These are phyloP conservation scores for Halichoeres trimaculatus DNA, from an alignment of 2,113 vertebrate genomes.

Conservation along the genomic window DNA sequence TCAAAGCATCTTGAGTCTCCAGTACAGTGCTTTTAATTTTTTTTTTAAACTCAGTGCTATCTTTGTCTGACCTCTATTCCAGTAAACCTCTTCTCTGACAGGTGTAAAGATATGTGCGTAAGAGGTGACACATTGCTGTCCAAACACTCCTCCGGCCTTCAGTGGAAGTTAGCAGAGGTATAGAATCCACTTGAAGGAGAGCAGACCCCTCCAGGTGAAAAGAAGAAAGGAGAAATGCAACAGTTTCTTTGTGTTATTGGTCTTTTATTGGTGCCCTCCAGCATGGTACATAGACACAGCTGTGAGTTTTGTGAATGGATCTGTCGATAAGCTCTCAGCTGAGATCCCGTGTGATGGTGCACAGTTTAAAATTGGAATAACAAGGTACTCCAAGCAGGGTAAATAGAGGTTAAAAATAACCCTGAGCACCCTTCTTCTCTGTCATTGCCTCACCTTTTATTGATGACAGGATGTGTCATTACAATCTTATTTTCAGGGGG, in stretches of 20 bases:
- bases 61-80: conserved; percentile 1
- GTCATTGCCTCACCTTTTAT: conserved; percentile 54
- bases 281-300: conserved; percentile 23
- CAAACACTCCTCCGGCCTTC: neutral
- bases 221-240: neutral
- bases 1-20: neutral
- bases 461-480: conserved; percentile 66
- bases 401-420: conserved; percentile 73
- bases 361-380: conserved; percentile 37
- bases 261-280: conserved; percentile 33
- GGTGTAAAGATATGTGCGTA: conserved; percentile 2
- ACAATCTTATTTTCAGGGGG: conserved; percentile 9
- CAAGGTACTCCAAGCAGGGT: conserved; percentile 49
- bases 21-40: neutral
- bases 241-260: neutral
- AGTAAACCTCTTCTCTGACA: conserved; percentile 19
- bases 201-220: neutral
- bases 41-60: neutral
- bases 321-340: conserved; percentile 35
- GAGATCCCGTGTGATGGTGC: conserved; percentile 19
- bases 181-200: neutral
- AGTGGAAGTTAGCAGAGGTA: neutral
- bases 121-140: conserved; percentile 22
- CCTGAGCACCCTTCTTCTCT: conserved; percentile 43
- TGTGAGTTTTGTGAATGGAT: conserved; percentile 46